Evolutionary conservation across 2,888 invertebrate genomes (phyloP), one percentile per base, ranked within the genome.

Genomic region (Lysandra coridon): DNA sequence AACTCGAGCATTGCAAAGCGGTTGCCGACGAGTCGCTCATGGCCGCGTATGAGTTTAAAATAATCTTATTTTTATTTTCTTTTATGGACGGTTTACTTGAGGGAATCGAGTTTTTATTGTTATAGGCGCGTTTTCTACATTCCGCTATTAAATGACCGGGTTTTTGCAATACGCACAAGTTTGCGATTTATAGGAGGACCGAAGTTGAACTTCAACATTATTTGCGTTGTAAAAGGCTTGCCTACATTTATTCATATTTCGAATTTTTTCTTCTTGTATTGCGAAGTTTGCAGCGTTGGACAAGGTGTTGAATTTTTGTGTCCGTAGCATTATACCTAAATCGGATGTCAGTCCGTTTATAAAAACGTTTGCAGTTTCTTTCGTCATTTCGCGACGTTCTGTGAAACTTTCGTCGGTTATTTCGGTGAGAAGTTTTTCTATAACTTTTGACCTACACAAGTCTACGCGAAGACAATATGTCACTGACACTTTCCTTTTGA

Each of bases 381-480:
- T 85, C 0, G 84, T 81, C 0, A 82, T 82, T 0, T 78, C 62
- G 64, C 79, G 44, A 1, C 84, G 14, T 83, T 84, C 57, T 40
- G 30, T 4, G 17, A 85, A 49, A 0, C 83, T 82, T 0, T 40
- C 40, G 40, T 40, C 6, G 40, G 40, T 40, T 40, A 40, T 40
- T 40, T 40, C 40, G 40, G 40, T 40, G 40, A 6, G 6, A 40
- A 40, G 6, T 5, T 40, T 40, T 40, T 40, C 40, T 40, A 40
- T 40, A 40, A 40, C 40, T 40, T 40, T 85, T 49, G 78, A 80
- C 14, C 82, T 69, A 78, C 85, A 84, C 0, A 83, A 23, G 78
- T 85, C 83, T 2, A 85, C 83, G n/a, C 85, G 79, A 14, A 82
- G 83, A 33, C 80, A 85, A 69, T 83, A 86, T n/a, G 12, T 86